Base-by-base conservation (phyloP, 2,888 invertebrate genomes). In the Polydrusus pterygomalis region DNA sequence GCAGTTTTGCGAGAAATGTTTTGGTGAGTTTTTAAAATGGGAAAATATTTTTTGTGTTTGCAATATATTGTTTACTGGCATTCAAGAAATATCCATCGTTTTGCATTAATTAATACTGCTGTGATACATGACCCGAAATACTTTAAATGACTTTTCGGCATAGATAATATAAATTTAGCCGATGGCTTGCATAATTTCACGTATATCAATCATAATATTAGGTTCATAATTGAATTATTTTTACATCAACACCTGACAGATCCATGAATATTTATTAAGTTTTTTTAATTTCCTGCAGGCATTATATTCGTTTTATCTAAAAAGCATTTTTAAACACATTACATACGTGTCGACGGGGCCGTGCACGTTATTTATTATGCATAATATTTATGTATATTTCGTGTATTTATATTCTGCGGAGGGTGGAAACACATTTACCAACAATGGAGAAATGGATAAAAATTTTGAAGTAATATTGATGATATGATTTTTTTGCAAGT, bases 221-320 rank as follows among this genome's bases (percentile, higher is more conserved):
- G 34, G 58, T 45, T 72, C 58, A 72, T 72, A 72, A 72, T 72
- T 72, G 64, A 72, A 72, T 74, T 79, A 82, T 80, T 80, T 81
- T 80, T 79, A 79, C 80, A 78, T 81, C 80, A 79, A 77, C 80
- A 79, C 80, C 79, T 80, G 79, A 80, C 80, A 81, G 77, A 74
- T 70, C 71, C 79, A 80, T 82, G 81, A 80, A 82, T 82, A 82
- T 81, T 80, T 80, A 81, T 80, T 77, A 79, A 71, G 54, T 78
- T 74, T 80, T 81, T 81, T 79, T 79, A 79, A 80, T 81, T 80
- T 81, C 81, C 82, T 80, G 80, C 75, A 73, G 75, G 77, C 74
- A 76, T 79, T 74, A 77, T 79, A 70, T 75, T 79, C 80, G 70
- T 79, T 75, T 79, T 79, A 74, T 71, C 78, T 77, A 78, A 80